Evolutionary conservation across 1,140 invertebrate genomes (phyloP), one percentile per base, ranked within the genome.

Genomic region (Drosophila ananassae): DNA sequence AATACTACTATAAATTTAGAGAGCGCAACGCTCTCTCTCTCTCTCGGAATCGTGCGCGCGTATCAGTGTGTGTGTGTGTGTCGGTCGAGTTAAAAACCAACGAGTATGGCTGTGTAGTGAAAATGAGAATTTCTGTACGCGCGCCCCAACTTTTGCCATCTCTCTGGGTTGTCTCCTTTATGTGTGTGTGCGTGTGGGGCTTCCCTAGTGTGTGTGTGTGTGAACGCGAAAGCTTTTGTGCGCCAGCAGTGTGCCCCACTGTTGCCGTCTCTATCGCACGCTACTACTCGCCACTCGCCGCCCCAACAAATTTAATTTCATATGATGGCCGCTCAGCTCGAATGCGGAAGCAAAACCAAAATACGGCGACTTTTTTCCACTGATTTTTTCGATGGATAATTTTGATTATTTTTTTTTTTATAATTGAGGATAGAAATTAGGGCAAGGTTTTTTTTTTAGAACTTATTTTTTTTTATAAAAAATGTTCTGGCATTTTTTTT

Each of bases 301-400:
- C 60, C 60, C 54, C 47, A 77, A 81, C 72, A 74, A 87, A 55
- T 58, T 75, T 24, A 62, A 69, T 52, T 77, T 74, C 72, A 76
- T 76, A 67, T 80, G 80, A 51, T 67, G 62, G 56, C 56, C 57
- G 55, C 58, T 66, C 32, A 60, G 24, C 57, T 47, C 58, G 57
- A 76, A 85, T 69, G 77, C 80, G 80, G 81, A 84, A 84, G 80
- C 73, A 73, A 84, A 84, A 72, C 44, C 58, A 79, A 78, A 60
- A 69, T 71, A 71, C 52, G 44, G 67, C 67, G 8, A 71, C 44
- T 69, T 71, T 68, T 69, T 41, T 28, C 5, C 17, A 21, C 6
- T 2, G n/a, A 44, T 17, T 17, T 44, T 44, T 28, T 28, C 5
- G 0, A 28, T 28, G 5, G 5, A 13, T 21, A 13, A 21, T 21